Evolutionary conservation across 2,113 vertebrate genomes (phyloP).

Genomic region (Laterallus jamaicensis): DNA sequence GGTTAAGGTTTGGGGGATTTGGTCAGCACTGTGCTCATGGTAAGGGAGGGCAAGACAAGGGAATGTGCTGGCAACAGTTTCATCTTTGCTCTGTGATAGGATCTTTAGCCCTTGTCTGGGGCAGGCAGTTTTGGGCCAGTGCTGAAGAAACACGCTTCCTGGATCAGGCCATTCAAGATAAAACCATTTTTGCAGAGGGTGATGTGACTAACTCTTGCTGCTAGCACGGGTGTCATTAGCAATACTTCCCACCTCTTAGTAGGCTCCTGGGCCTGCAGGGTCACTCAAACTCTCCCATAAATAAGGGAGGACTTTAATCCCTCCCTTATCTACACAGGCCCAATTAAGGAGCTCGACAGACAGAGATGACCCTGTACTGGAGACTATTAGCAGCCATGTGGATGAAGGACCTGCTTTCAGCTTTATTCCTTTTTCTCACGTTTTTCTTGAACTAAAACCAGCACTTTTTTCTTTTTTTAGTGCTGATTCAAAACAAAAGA

Average conservation of each 20-base stretch:
- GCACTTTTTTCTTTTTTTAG: not conserved
- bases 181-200: not conserved
- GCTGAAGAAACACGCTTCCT: slow-evolving; percentile 11
- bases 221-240: fast-evolving
- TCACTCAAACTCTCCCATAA: not conserved
- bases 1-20: not conserved
- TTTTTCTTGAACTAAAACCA: not conserved
- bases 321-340: not conserved
- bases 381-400: not conserved
- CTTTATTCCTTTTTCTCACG: not conserved
- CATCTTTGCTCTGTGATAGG: not conserved
- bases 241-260: not conserved
- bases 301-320: not conserved
- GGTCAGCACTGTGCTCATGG: not conserved
- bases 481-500: not conserved
- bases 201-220: not conserved
- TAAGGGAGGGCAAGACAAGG: slow-evolving; percentile 7
- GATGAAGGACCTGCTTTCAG: not conserved
- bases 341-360: not conserved
- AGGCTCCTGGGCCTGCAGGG: not conserved
- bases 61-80: slow-evolving; percentile 3
- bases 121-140: not conserved
- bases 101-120: not conserved
- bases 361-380: not conserved
- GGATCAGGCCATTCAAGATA: not conserved